phyloP scores from a whole-genome alignment of 2,888 invertebrate species.

The Deilephila porcellus region DNA sequence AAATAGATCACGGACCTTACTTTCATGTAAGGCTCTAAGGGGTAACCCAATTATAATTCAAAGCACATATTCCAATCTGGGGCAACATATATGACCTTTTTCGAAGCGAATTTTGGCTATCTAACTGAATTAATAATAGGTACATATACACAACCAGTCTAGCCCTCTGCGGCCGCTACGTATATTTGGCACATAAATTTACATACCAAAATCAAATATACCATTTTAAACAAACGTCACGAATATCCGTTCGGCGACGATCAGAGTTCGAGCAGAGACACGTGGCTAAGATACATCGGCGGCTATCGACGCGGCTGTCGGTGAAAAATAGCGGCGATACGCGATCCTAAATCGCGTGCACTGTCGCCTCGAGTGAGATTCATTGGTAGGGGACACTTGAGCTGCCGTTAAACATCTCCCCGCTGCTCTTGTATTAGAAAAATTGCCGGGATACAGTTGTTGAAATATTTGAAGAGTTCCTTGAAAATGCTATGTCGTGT shows the following conservation, averaged over 20 bases:
- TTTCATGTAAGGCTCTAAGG: too few relatives aligned
- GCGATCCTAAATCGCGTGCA: not conserved
- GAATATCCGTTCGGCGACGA: not conserved
- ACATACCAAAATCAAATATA: not conserved
- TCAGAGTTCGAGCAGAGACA: not conserved
- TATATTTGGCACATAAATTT: too few relatives aligned
- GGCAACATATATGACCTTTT: too few relatives aligned
- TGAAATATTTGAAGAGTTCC: too few relatives aligned
- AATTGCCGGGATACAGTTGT: not conserved
- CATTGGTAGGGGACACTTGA: conserved; percentile 26
- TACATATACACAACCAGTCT: too few relatives aligned
- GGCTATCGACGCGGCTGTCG: not conserved
- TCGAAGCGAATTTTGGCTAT: too few relatives aligned
- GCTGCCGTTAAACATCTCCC: not conserved
- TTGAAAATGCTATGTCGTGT: too few relatives aligned
- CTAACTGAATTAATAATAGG: too few relatives aligned
- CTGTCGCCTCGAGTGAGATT: conserved; percentile 24
- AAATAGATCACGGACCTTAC: too few relatives aligned
- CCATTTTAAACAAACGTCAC: not conserved
- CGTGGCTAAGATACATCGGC: conserved; percentile 8
- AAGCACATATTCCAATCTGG: too few relatives aligned
- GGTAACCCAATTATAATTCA: too few relatives aligned
- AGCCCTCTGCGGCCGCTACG: too few relatives aligned
- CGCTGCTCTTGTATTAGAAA: conserved; percentile 13
- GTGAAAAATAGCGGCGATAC: conserved; percentile 17